Evolutionary conservation across 2,113 vertebrate genomes (phyloP).

Genomic region (Cygnus atratus): DNA sequence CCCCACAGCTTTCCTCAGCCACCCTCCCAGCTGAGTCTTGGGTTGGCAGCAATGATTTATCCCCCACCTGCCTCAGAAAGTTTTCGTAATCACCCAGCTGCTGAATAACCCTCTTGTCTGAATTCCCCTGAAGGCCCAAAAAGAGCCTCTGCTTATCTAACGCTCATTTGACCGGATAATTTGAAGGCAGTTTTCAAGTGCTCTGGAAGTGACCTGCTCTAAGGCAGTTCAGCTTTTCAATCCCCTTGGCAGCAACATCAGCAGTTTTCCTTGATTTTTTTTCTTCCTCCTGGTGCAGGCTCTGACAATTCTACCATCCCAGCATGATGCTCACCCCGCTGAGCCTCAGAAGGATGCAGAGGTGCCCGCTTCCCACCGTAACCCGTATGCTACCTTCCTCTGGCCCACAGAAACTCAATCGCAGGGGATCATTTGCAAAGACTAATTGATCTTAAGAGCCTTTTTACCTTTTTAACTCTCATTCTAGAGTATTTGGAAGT

Average conservation of each 20-base stretch:
- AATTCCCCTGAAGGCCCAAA: slow-evolving; percentile 19
- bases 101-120: slow-evolving; percentile 46
- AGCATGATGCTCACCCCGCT: neutral
- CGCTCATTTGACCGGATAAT: slow-evolving; percentile 24
- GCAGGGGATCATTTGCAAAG: neutral
- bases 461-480: neutral
- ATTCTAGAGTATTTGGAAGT: neutral
- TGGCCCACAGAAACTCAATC: neutral
- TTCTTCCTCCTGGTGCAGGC: neutral
- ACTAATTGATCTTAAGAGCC: neutral
- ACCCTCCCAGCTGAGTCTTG: neutral
- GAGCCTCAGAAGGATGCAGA: neutral
- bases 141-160: slow-evolving; percentile 46
- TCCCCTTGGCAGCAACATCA: neutral
- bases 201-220: slow-evolving; percentile 10
- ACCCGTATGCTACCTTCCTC: neutral
- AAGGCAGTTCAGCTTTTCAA: slow-evolving; percentile 16
- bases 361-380: neutral
- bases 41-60: neutral
- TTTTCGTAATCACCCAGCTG: slow-evolving; percentile 45
- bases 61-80: slow-evolving; percentile 11
- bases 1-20: neutral
- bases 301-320: neutral
- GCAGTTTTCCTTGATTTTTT: slow-evolving; percentile 15
- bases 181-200: slow-evolving; percentile 28